Base-by-base conservation (phyloP, 1,140 invertebrate genomes). In the Bombyx mori region DNA sequence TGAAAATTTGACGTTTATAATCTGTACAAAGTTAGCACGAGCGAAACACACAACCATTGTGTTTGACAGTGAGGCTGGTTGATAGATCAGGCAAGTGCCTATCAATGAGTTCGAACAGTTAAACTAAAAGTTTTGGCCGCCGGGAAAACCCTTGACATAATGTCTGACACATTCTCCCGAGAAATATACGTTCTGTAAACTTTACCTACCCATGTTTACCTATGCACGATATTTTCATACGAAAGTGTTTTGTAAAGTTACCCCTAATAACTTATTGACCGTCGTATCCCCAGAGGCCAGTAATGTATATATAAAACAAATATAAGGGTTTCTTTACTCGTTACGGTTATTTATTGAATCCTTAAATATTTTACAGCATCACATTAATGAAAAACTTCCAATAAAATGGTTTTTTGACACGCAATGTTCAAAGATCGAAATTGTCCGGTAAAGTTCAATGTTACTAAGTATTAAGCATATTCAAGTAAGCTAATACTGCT, bases 41-140 rank as follows among this genome's bases (percentile, higher is more conserved):
- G 26, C 4, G 26, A 35, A 35, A 35, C 26, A 35, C 26, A 35
- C 26, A 35, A 35, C 2, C 4, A 35, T 35, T 35, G 26, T 35
- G 26, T 35, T 35, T 35, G 26, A 35, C 26, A 35, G 26, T 35
- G 4, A 35, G 26, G 26, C 26, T 35, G 26, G 26, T 35, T 35
- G 26, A 35, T 35, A 5, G 26, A 35, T 35, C 26, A 35, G 50
- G 50, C 35, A 61, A 58, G 54, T 65, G 54, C 22, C 63, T 59
- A 60, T 61, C 59, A 61, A 60, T 65, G 58, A 57, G 45, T 55
- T 57, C 58, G 58, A 65, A 58, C 56, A 65, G 63, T 58, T 57
- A 58, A 64, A 56, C 12, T 50, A 18, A 35, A 64, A 65, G 59
- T 65, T 64, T 58, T 52, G 59, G 57, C 63, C 63, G 43, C 18